These are phyloP conservation scores for Leiothrix lutea DNA, from an alignment of 2,113 vertebrate species.

Conservation along the genomic window DNA sequence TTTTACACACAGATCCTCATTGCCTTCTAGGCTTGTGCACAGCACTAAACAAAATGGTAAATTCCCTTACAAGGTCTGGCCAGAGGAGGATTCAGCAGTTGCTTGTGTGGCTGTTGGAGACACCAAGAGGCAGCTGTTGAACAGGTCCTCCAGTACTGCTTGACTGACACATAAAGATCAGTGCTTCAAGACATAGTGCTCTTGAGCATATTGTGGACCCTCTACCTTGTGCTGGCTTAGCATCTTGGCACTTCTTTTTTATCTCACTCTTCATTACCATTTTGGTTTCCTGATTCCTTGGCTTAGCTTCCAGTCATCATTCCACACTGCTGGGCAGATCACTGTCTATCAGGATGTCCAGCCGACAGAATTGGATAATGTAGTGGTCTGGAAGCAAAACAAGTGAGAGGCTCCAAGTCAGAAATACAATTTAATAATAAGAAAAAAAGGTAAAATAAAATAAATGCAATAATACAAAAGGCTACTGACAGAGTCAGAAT, in stretches of 20 bases:
- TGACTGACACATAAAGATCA: background rate
- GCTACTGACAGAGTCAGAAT: no score
- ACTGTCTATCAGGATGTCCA: background rate
- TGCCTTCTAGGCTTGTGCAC: background rate
- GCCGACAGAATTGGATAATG: background rate
- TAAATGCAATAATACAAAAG: no score
- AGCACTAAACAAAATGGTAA: background rate
- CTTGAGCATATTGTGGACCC: background rate
- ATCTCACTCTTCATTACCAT: background rate
- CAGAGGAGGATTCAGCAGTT: background rate
- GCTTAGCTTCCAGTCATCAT: background rate
- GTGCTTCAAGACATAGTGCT: background rate
- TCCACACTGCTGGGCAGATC: background rate
- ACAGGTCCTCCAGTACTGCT: background rate
- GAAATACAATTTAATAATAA: no score
- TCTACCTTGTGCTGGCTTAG: background rate
- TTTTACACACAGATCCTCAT: accelerated
- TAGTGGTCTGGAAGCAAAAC: no score
- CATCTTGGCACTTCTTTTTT: background rate
- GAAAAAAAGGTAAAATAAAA: no score
- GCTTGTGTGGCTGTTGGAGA: background rate
- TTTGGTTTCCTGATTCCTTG: background rate
- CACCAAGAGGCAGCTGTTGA: background rate
- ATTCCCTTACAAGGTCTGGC: background rate
- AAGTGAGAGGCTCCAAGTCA: no score